Base-by-base conservation (phyloP, 2,797 vertebrate species). In the Sylvilagus floridanus region DNA sequence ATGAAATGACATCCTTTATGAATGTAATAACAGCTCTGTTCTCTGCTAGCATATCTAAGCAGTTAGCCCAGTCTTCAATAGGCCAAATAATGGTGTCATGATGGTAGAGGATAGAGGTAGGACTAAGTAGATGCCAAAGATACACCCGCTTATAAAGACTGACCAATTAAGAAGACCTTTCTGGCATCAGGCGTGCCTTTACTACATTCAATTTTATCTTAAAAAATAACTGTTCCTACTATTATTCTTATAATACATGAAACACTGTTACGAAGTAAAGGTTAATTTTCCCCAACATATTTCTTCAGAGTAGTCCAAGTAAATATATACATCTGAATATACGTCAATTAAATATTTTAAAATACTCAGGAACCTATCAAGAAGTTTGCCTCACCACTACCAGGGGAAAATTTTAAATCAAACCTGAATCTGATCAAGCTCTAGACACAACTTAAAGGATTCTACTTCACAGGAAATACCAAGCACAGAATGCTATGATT, bases 1-100 rank as follows among this genome's bases (percentile, higher is more conserved):
- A 92, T 52, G 57, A 96, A 90, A 65, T 32, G 73, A 95, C 37
- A 79, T 66, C 42, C 52, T 87, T 91, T 76, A 93, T 88, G 87
- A 83, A 95, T 78, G 24, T 77, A 68, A 62, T 69, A 77, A 90
- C 14, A 83, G 47, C 32, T 71, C 42, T 77, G 28, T 73, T 90
- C 54, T 66, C 19, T 2, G 10, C 7, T 63, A 50, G 62, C 26
- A 32, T 78, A 75, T 24, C 42, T 77, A 60, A 75, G 28, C 17
- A 69, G 26, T 75, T 89, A 75, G 66, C 32, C 42, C 42, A 47
- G 42, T 47, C 42, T 47, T 47, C 42, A 47, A 47, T 47, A 9
- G 42, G 42, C 42, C 42, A 47, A 47, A 8, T 8, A 9, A 47
- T 47, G 42, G 42, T 47, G 42, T 47, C 42, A 47, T 47, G 8